phyloP scores from a whole-genome alignment of 2,888 invertebrate genomes.

The Drosophila neotestacea region DNA sequence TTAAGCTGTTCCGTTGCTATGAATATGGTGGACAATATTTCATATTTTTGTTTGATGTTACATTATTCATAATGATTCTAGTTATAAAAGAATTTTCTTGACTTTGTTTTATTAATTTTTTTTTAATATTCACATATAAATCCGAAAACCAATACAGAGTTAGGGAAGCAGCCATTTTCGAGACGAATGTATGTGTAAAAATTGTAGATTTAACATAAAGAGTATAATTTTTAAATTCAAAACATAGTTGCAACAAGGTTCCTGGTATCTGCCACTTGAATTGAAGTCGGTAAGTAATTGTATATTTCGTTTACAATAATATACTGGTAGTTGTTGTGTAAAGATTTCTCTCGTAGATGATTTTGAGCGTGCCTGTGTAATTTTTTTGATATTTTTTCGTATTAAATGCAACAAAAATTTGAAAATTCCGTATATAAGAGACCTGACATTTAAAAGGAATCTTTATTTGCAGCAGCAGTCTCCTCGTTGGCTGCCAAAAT shows the following conservation, averaged over 20 bases:
- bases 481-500: slow-evolving; percentile 51
- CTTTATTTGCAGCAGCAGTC: slow-evolving; percentile 36
- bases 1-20: too few species aligned
- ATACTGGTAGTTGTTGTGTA: not conserved
- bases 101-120: not conserved
- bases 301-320: not conserved
- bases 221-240: slow-evolving; percentile 9
- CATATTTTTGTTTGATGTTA: too few species aligned
- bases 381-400: not conserved
- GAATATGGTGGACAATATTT: too few species aligned
- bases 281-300: not conserved
- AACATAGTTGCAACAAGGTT: not conserved
- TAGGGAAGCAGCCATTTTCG: not conserved
- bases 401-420: slow-evolving; percentile 18
- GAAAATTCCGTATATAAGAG: slow-evolving; percentile 4
- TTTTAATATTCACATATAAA: not conserved
- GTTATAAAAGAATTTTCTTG: not conserved
- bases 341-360: slow-evolving; percentile 2
- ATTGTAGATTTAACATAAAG: slow-evolving; percentile 7
- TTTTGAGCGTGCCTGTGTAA: slow-evolving; percentile 3
- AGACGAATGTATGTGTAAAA: slow-evolving; percentile 2
- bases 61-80: not conserved
- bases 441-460: not conserved
- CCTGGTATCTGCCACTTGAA: not conserved
- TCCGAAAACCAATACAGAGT: slow-evolving; percentile 3